A percentile compares a stretch with the other conserved stretches of the same genome.
Evolutionary conservation across 2,113 vertebrate genomes (phyloP).

Genomic region (Eubucco bourcierii): DNA sequence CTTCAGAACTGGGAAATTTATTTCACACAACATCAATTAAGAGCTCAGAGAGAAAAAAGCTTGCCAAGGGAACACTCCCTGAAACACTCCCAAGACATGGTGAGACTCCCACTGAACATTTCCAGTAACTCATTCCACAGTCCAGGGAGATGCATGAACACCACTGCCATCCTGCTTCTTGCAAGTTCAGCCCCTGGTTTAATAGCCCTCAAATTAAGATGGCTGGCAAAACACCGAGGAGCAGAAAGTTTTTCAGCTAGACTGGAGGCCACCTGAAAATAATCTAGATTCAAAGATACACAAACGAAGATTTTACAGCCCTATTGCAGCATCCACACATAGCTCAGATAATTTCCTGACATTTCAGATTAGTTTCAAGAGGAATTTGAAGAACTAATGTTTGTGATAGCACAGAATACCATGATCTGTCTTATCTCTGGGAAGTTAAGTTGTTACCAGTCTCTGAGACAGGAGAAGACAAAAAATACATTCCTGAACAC

Average conservation of each 20-base stretch:
- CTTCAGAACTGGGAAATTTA: background rate
- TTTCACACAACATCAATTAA: constrained; percentile 8
- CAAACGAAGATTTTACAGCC: background rate
- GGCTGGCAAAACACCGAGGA: background rate
- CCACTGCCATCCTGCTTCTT: background rate
- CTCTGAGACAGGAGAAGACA: background rate
- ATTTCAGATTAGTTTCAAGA: background rate
- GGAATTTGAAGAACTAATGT: background rate
- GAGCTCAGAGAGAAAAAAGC: background rate
- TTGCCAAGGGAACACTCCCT: constrained; percentile 25
- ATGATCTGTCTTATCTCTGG: background rate
- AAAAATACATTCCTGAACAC: constrained; percentile 6
- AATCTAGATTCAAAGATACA: background rate
- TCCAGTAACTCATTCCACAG: background rate
- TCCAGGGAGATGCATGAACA: background rate
- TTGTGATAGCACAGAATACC: background rate
- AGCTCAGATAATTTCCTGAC: background rate
- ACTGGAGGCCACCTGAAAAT: background rate
- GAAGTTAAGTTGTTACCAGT: background rate
- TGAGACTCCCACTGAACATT: background rate
- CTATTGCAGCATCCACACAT: background rate
- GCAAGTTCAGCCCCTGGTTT: background rate
- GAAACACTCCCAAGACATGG: background rate
- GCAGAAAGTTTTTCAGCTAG: background rate
- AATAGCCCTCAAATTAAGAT: background rate